Conservation (phyloP, 2,888 invertebrate species). For the Microctonus brassicae region DNA sequence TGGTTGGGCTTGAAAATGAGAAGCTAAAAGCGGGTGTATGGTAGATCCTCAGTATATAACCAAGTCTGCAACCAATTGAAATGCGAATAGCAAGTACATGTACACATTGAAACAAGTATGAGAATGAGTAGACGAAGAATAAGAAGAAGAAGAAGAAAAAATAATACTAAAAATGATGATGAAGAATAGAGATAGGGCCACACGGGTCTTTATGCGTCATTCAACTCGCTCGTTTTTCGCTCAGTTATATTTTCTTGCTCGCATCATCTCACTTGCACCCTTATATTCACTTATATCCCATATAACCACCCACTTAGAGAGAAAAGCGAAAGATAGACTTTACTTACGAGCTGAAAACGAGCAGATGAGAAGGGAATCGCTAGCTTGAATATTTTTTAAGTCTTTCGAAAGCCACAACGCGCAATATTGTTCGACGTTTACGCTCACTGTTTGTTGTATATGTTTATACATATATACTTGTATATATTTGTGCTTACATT, state of each 20-base stretch:
- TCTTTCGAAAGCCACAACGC: slow-evolving; percentile 23
- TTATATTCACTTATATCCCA: slow-evolving; percentile 48
- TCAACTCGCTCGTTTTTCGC: slow-evolving; percentile 42
- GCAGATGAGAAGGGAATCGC: slow-evolving; percentile 29
- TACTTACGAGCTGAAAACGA: slow-evolving; percentile 52
- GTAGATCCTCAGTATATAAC: not conserved
- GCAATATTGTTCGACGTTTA: slow-evolving; percentile 58
- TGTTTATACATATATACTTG: too few species aligned
- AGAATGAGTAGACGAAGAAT: slow-evolving; percentile 5
- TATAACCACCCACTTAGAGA: slow-evolving; percentile 58
- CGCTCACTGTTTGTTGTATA: slow-evolving; percentile 46
- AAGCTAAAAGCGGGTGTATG: not conserved
- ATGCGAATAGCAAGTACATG: not conserved
- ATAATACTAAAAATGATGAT: slow-evolving; percentile 6
- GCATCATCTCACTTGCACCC: slow-evolving; percentile 36
- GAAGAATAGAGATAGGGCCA: slow-evolving; percentile 15
- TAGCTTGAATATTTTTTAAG: slow-evolving; percentile 31
- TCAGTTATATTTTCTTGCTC: slow-evolving; percentile 26
- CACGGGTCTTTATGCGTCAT: slow-evolving; percentile 27
- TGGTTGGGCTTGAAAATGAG: slow-evolving; percentile 37
- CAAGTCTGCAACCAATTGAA: slow-evolving; percentile 1
- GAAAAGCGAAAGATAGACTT: slow-evolving; percentile 47
- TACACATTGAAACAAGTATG: slow-evolving; percentile 19
- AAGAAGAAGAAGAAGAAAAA: not conserved
- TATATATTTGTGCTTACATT: slow-evolving; percentile 49